phyloP scores from a whole-genome alignment of 2,888 invertebrate species.

The Bombyx huttoni region DNA sequence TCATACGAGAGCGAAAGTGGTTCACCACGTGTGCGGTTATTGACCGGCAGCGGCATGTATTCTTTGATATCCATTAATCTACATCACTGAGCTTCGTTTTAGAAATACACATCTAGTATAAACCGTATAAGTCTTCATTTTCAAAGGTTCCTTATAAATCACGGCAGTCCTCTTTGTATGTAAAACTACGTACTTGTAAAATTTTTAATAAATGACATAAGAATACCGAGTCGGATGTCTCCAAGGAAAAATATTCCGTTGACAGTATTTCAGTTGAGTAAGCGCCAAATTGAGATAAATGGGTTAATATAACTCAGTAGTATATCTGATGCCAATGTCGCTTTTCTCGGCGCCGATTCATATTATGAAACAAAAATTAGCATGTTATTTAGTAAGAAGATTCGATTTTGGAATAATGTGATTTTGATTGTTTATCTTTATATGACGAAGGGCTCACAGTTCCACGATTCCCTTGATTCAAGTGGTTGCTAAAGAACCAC shows the following conservation, averaged over 20 bases:
- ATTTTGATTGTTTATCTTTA: too few species aligned
- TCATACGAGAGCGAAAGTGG: slow-evolving; percentile 47
- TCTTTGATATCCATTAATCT: slow-evolving; percentile 5
- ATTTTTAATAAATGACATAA: neutral
- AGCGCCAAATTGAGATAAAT: neutral
- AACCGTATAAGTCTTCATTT: too few species aligned
- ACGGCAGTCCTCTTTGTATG: too few species aligned
- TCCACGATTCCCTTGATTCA: too few species aligned
- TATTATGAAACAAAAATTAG: slow-evolving; percentile 4
- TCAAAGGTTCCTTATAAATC: too few species aligned
- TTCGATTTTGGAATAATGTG: neutral
- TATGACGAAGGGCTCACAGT: too few species aligned
- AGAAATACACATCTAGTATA: neutral
- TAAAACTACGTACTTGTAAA: too few species aligned
- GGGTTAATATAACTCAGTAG: neutral
- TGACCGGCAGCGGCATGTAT: slow-evolving; percentile 18
- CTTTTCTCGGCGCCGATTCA: neutral
- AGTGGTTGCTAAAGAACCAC: too few species aligned
- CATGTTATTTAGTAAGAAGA: neutral
- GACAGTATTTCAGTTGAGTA: neutral
- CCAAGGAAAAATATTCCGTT: neutral
- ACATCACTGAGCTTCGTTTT: neutral
- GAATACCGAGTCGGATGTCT: neutral
- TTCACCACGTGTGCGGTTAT: slow-evolving; percentile 18
- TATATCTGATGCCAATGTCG: neutral